Evolutionary conservation across 2,888 invertebrate species (phyloP), one percentile per base, ranked within the genome.

Genomic region (Agrilus biguttatus): DNA sequence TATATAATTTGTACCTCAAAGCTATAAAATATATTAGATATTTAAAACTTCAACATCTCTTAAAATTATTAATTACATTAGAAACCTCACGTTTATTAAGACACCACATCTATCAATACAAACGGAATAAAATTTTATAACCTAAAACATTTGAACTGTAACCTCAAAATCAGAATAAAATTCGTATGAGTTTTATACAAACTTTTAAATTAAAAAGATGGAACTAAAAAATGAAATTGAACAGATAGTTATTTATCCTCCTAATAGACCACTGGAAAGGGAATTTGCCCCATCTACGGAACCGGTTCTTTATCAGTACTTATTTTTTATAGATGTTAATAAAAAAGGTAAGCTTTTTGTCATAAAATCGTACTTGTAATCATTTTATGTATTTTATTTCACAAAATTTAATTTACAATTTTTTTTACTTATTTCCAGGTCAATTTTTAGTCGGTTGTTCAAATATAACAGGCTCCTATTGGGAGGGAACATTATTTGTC

Each of bases 401-500:
- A 7, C n/a, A 21, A 13, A 36, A 17, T n/a, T 45, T 10, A 5
- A 40, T 8, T 33, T 14, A 10, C 10, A 32, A 23, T n/a, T 19
- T 35, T 37, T 33, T 40, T 40, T 33, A 14, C 23, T 43, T 36
- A 34, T 28, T 54, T 55, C 41, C 38, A 63, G 73, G 72, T 28
- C 70, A 69, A 49, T 59, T 74, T 33, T 58, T 79, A 40, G 55
- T 79, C 33, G 77, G 77, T 33, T 71, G 73, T 14, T 74, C 74
- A 34, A 74, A 73, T 57, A 58, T 79, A 50, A 71, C 70, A 17
- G 73, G 74, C 17, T 68, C 76, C 4, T 74, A 71, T 51, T 79
- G 79, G 78, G 69, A 67, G 52, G 78, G 79, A 14, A 73, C 74
- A 13, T 51, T 78, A 13, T 73, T 74, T 66, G 67, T 68, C 52